Evolutionary conservation across 2,797 vertebrate species (phyloP).

Genomic region (Centropyge bicolor): DNA sequence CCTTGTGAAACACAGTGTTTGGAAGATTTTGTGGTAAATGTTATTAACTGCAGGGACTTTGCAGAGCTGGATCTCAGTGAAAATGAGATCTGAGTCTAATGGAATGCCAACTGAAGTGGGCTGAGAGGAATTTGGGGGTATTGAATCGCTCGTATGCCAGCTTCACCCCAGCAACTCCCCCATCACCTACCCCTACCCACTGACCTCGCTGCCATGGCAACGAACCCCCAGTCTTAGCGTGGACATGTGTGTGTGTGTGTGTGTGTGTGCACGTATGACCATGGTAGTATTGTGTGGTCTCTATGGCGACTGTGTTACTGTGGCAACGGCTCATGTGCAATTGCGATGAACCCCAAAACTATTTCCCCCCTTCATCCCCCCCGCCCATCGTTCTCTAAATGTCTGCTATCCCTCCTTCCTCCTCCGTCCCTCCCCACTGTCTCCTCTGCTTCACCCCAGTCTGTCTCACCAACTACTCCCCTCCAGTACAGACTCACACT

Average conservation of each 20-base stretch:
- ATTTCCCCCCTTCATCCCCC: slow-evolving; percentile 43
- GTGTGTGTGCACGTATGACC: slow-evolving; percentile 14
- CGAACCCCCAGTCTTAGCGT: slow-evolving; percentile 53
- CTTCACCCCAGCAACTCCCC: slow-evolving; percentile 53
- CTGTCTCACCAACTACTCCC: neutral
- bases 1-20: neutral
- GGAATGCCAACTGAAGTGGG: slow-evolving; percentile 56
- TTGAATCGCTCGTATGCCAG: slow-evolving; percentile 58
- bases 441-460: slow-evolving; percentile 22
- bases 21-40: neutral
- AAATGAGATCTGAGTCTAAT: slow-evolving; percentile 46
- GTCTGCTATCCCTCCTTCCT: slow-evolving; percentile 26
- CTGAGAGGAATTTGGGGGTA: slow-evolving; percentile 58
- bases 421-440: neutral
- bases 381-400: slow-evolving; percentile 47
- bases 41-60: neutral
- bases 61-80: slow-evolving; percentile 28
- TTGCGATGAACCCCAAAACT: slow-evolving; percentile 62
- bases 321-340: slow-evolving; percentile 53
- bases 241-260: slow-evolving; percentile 46
- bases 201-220: slow-evolving; percentile 71
- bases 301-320: slow-evolving; percentile 61
- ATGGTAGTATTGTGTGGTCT: slow-evolving; percentile 64
- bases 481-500: neutral
- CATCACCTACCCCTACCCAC: slow-evolving; percentile 23